Base-by-base conservation (phyloP, 1,140 invertebrate species). In the Diploscapter pachys region DNA sequence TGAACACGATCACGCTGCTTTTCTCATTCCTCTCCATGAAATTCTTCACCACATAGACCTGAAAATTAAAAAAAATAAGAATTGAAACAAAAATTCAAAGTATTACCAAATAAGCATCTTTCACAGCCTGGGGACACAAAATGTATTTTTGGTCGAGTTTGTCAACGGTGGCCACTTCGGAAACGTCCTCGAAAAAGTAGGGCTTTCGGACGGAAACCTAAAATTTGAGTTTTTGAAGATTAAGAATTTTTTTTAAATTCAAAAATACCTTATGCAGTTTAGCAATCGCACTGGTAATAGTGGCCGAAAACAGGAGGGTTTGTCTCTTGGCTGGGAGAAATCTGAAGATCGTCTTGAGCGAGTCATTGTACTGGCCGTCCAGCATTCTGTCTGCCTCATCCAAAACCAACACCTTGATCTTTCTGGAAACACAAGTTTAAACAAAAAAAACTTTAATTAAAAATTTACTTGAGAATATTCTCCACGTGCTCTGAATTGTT, bases 251-350 rank as follows among this genome's bases (percentile, higher is more conserved):
- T 6, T 48, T 2, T 1, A n/a, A 54, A 53, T 6, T 6, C 0
- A 9, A 61, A 54, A 54, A 69, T 56, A 75, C 74, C 72, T 85
- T 63, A 63, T 80, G 79, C 2, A 81, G 67, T 57, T 79, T 57
- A 31, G 55, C 79, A n/a, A 81, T 68, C 1, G 77, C 80, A 5
- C 66, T 71, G 3, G 80, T 81, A 53, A 81, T 80, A 5, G 97
- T 99, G 3, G 97, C 97, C 3, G 95, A 98, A 87, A 99, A 98
- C 49, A 99, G 86, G 4, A 98, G 87, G 2, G 95, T 98, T 88
- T 99, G 95, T 51, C 94, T 88, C 51, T 88, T 88, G 49, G 92
- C 90, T 4, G 96, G 94, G 59, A 99, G 87, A 71, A 94, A 89
- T 68, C 92, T 90, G 3, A 95, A 87, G 73, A 98, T 95, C 87